phyloP scores from a whole-genome alignment of 2,888 invertebrate species.

The Aproaerema taeniolella region DNA sequence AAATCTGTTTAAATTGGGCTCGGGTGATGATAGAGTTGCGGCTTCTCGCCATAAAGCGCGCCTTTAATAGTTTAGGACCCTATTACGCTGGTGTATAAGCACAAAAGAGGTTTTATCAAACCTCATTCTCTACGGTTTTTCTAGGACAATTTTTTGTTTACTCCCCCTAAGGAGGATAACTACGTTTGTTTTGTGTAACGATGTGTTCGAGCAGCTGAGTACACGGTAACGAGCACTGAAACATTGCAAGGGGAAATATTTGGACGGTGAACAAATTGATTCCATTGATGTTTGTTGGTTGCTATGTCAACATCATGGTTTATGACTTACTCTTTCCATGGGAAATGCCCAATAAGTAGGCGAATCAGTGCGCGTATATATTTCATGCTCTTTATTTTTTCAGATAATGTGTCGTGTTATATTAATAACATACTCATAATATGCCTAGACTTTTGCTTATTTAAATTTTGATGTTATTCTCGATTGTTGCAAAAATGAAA shows the following conservation, averaged over 20 bases:
- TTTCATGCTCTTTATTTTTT: too few relatives aligned
- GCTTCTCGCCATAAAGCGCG: slow-evolving; percentile 35
- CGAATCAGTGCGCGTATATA: too few relatives aligned
- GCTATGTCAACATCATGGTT: too few relatives aligned
- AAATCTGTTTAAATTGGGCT: slow-evolving; percentile 58
- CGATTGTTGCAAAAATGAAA: too few relatives aligned
- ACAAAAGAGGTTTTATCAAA: slow-evolving; percentile 57
- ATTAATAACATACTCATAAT: too few relatives aligned
- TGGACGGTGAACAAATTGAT: slow-evolving; percentile 47
- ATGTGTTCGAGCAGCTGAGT: slow-evolving; percentile 57
- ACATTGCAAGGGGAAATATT: slow-evolving; percentile 47
- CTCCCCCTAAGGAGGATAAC: slow-evolving; percentile 45
- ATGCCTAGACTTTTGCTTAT: too few relatives aligned
- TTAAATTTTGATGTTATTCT: too few relatives aligned
- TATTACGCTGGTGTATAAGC: slow-evolving; percentile 56
- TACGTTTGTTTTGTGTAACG: slow-evolving; percentile 53
- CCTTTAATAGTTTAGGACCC: slow-evolving; percentile 71
- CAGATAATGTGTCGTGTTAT: too few relatives aligned
- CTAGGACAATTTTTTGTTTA: slow-evolving; percentile 31
- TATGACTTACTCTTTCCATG: too few relatives aligned
- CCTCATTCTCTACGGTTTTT: slow-evolving; percentile 33
- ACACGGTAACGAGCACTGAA: slow-evolving; percentile 35
- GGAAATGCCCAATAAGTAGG: too few relatives aligned
- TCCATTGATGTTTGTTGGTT: slow-evolving; percentile 16
- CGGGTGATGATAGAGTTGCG: slow-evolving; percentile 44